A percentile compares a stretch with the other conserved stretches of the same genome.
These are phyloP conservation scores for Dynastes tityus DNA, from an alignment of 2,888 invertebrate genomes.

Conservation along the genomic window DNA sequence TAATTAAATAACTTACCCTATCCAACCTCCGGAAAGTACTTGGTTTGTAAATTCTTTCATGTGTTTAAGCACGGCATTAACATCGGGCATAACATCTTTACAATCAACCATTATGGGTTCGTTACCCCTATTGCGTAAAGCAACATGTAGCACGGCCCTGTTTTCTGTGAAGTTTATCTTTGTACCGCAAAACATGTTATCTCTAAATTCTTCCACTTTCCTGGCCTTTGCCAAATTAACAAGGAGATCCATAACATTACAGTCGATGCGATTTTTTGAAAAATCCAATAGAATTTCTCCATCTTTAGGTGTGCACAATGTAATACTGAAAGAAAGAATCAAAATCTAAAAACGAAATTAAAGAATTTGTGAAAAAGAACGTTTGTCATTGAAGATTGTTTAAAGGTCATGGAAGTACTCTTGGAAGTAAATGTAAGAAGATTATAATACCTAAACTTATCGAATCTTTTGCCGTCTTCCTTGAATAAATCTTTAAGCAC, in stretches of 20 bases:
- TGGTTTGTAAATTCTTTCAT: slow-evolving; percentile 94
- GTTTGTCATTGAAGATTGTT: slow-evolving; percentile 41
- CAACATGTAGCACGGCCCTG: slow-evolving; percentile 95
- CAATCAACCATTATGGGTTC: slow-evolving; percentile 86
- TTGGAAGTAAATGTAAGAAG: slow-evolving; percentile 45
- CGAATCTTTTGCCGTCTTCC: slow-evolving; percentile 86
- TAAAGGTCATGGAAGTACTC: slow-evolving; percentile 56
- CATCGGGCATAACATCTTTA: slow-evolving; percentile 93
- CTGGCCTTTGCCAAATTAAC: slow-evolving; percentile 87
- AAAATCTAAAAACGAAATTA: neutral
- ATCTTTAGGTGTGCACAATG: slow-evolving; percentile 85
- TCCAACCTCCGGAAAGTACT: slow-evolving; percentile 82
- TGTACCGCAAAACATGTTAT: slow-evolving; percentile 94
- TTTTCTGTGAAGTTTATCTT: slow-evolving; percentile 99
- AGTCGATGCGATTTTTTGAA: slow-evolving; percentile 95
- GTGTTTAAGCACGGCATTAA: slow-evolving; percentile 91
- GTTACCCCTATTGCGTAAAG: slow-evolving; percentile 90
- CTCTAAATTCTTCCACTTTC: slow-evolving; percentile 87
- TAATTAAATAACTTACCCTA: slow-evolving; percentile 71
- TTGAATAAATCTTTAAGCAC: slow-evolving; percentile 89
- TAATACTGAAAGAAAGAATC: slow-evolving; percentile 75
- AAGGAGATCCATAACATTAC: slow-evolving; percentile 82
- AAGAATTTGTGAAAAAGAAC: neutral
- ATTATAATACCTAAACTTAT: slow-evolving; percentile 85
- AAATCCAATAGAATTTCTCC: slow-evolving; percentile 95